These are phyloP conservation scores for Laupala kohalensis DNA, from an alignment of 1,140 invertebrate species.

Conservation along the genomic window DNA sequence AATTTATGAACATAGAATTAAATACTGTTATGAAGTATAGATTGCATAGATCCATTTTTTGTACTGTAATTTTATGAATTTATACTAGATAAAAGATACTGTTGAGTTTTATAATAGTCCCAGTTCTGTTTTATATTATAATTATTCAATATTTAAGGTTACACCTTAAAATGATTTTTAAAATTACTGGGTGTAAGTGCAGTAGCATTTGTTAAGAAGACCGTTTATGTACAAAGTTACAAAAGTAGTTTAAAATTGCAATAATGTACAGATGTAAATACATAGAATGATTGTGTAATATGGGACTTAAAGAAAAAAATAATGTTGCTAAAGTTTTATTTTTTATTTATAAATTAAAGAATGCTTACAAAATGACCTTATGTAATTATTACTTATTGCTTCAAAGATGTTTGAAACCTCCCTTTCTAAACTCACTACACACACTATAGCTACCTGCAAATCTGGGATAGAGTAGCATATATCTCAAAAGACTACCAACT, in stretches of 20 bases:
- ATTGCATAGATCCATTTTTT: background rate
- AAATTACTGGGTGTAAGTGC: too few species aligned
- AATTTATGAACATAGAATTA: background rate
- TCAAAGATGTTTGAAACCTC: too few species aligned
- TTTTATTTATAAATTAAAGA: background rate
- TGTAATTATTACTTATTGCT: too few species aligned
- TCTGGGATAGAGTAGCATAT: too few species aligned
- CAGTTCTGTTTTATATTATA: background rate
- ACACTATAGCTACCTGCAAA: too few species aligned
- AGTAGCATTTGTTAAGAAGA: too few species aligned
- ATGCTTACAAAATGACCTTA: background rate
- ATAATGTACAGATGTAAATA: background rate
- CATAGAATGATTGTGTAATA: background rate
- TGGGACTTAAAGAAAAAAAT: background rate
- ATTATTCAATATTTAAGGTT: background rate
- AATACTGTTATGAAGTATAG: background rate
- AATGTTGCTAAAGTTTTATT: background rate
- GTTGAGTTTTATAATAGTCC: background rate
- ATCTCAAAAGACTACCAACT: too few species aligned
- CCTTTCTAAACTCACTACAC: too few species aligned
- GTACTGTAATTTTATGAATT: background rate
- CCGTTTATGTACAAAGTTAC: too few species aligned
- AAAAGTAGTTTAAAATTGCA: background rate
- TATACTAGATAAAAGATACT: background rate
- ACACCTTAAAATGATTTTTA: too few species aligned